phyloP scores from a whole-genome alignment of 2,888 invertebrate species.

The Dryobota labecula region DNA sequence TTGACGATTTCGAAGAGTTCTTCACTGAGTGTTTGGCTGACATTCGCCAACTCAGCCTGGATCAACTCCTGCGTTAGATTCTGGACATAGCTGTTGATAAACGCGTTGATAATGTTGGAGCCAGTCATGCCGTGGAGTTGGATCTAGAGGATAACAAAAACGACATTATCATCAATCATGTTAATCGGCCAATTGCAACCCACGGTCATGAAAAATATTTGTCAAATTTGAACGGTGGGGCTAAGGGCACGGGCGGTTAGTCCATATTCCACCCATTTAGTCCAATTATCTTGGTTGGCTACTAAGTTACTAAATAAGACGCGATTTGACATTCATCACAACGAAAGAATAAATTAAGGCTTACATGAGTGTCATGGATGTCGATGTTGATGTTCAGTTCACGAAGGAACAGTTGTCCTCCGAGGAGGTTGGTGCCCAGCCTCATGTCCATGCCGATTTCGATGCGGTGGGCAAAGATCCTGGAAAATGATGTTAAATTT shows the following conservation, averaged over 20 bases:
- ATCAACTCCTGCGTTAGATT: slow-evolving; percentile 74
- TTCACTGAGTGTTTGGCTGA: slow-evolving; percentile 73
- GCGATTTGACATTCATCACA: neutral
- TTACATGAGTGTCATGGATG: slow-evolving; percentile 76
- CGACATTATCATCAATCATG: neutral
- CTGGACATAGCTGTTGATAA: slow-evolving; percentile 75
- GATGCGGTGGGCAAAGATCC: slow-evolving; percentile 77
- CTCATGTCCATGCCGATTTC: slow-evolving; percentile 72
- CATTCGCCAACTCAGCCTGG: slow-evolving; percentile 69
- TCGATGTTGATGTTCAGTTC: slow-evolving; percentile 74
- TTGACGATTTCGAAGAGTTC: slow-evolving; percentile 76
- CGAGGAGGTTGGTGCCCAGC: slow-evolving; percentile 73
- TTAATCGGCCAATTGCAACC: no score
- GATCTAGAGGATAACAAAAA: slow-evolving; percentile 68
- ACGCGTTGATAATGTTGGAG: slow-evolving; percentile 73
- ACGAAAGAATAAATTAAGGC: slow-evolving; percentile 36
- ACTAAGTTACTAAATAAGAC: neutral
- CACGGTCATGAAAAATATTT: neutral
- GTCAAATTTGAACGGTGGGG: neutral
- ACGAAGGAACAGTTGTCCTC: slow-evolving; percentile 74
- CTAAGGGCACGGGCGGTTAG: neutral
- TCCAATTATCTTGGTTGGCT: neutral
- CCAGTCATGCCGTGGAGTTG: slow-evolving; percentile 78
- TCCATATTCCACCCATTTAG: neutral
- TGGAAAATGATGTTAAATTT: slow-evolving; percentile 49